Percentiles rank a stretch among this genome's conserved stretches.
Conservation (phyloP, 2,113 vertebrate genomes). For the Eretmochelys imbricata region DNA sequence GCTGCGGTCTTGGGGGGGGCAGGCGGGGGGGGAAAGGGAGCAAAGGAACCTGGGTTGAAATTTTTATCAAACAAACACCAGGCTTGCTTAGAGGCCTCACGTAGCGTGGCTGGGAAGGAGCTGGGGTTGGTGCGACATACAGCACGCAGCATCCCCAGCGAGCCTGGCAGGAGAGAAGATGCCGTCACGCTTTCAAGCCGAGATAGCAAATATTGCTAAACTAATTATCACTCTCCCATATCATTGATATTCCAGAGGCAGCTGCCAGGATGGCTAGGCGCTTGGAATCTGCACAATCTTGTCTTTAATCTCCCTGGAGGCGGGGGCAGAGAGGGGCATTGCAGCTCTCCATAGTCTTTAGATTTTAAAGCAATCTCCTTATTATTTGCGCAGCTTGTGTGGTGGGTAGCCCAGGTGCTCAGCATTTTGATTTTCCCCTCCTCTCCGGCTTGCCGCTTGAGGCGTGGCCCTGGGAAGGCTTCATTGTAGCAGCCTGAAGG, state of each 20-base stretch:
- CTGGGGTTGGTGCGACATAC: background rate
- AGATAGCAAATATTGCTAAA: background rate
- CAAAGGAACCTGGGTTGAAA: background rate
- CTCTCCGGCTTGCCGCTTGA: background rate
- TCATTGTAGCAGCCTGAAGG: background rate
- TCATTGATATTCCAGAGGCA: background rate
- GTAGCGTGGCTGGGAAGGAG: background rate
- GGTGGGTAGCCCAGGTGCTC: rapidly evolving
- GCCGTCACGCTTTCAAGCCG: background rate
- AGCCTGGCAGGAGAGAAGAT: background rate
- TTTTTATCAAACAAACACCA: background rate
- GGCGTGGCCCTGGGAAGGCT: background rate
- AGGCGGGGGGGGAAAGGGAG: background rate
- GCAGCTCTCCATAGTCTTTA: background rate
- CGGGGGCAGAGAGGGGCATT: background rate
- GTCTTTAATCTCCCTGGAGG: background rate
- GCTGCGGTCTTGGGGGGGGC: rapidly evolving
- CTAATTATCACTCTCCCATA: background rate
- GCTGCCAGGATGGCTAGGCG: background rate
- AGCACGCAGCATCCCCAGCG: background rate
- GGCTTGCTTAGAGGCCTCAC: background rate
- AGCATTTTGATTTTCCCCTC: background rate
- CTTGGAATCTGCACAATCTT: background rate
- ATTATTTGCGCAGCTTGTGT: rapidly evolving
- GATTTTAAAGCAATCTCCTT: background rate